These are phyloP conservation scores for Indicator indicator DNA, from an alignment of 2,113 vertebrate genomes.

Conservation along the genomic window DNA sequence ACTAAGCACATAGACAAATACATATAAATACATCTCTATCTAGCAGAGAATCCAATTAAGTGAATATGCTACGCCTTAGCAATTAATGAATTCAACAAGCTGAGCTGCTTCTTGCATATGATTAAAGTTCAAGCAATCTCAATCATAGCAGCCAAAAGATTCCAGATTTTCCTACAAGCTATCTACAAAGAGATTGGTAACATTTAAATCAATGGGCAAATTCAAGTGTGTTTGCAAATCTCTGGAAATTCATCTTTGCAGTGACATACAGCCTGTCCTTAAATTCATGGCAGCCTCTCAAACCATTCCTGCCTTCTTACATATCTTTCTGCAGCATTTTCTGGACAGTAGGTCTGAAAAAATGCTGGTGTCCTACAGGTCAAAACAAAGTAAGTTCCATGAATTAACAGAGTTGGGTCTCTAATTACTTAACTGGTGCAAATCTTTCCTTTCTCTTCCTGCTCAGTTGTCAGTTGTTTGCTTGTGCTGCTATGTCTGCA, in stretches of 20 bases:
- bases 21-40: slow-evolving; percentile 55
- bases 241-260: background rate
- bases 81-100: slow-evolving; percentile 62
- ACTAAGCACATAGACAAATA: slow-evolving; percentile 56
- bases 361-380: background rate
- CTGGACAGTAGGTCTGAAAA: background rate
- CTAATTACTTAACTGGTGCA: background rate
- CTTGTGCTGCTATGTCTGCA: background rate
- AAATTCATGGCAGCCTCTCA: background rate
- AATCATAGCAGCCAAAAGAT: slow-evolving; percentile 28
- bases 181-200: background rate
- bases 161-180: background rate
- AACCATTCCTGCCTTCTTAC: background rate
- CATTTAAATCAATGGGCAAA: background rate
- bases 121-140: slow-evolving; percentile 47
- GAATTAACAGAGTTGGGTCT: background rate
- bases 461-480: background rate
- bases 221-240: background rate
- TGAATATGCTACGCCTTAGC: slow-evolving; percentile 48
- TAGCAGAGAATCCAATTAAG: slow-evolving; percentile 65
- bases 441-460: background rate
- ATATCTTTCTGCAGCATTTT: background rate
- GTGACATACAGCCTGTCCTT: background rate
- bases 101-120: slow-evolving; percentile 32
- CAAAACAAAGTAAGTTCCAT: background rate